A percentile compares a stretch with the other conserved stretches of the same genome.
phyloP scores from a whole-genome alignment of 1,140 invertebrate genomes.

The Kradibia gibbosae region DNA sequence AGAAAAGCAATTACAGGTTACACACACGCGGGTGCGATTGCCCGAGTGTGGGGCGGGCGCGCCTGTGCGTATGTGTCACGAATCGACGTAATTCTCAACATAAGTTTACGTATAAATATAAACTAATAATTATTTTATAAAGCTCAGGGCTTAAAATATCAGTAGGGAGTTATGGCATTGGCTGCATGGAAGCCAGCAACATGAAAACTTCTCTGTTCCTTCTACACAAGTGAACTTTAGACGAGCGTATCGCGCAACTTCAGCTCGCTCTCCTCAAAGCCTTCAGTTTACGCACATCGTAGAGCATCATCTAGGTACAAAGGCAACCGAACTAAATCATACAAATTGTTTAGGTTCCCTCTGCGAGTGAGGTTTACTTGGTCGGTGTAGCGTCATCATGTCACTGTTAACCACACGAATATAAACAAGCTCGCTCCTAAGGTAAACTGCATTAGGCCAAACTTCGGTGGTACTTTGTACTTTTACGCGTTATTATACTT shows the following conservation, averaged over 20 bases:
- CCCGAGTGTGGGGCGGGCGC: too few relatives aligned
- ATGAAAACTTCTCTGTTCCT: not conserved
- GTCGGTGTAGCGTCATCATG: not conserved
- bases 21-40: too few relatives aligned
- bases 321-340: constrained; percentile 49
- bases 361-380: not conserved
- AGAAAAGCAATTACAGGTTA: too few relatives aligned
- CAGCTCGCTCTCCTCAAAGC: not conserved
- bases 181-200: not conserved
- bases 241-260: not conserved
- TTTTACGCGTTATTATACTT: not conserved
- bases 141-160: not conserved
- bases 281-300: not conserved
- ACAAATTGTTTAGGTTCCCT: constrained; percentile 45
- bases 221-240: not conserved
- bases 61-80: too few relatives aligned
- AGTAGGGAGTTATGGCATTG: not conserved
- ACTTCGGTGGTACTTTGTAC: not conserved
- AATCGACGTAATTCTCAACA: too few relatives aligned
- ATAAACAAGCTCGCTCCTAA: constrained; percentile 60
- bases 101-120: too few relatives aligned
- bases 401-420: constrained; percentile 34
- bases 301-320: not conserved
- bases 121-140: not conserved
- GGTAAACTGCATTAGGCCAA: constrained; percentile 52